Evolutionary conservation across 2,888 invertebrate genomes (phyloP).

Genomic region (Cerceris ruficornis): DNA sequence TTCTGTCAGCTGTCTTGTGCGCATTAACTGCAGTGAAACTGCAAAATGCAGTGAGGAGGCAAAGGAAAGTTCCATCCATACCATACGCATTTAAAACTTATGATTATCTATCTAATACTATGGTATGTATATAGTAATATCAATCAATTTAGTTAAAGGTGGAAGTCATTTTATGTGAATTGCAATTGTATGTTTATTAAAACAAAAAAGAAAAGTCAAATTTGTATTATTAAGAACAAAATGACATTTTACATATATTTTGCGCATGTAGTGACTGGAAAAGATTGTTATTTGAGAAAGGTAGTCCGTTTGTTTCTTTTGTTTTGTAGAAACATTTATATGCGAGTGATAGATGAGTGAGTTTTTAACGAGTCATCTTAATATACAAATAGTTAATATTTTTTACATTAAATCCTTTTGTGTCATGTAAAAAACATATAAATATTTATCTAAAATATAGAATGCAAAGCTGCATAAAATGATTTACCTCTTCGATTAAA

Average conservation of each 20-base stretch:
- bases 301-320: too few relatives aligned
- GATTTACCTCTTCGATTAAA: slow-evolving; percentile 55
- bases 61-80: slow-evolving; percentile 27
- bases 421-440: neutral
- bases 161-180: slow-evolving; percentile 55
- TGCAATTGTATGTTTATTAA: slow-evolving; percentile 41
- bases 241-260: too few relatives aligned
- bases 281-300: too few relatives aligned
- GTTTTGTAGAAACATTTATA: too few relatives aligned
- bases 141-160: slow-evolving; percentile 63
- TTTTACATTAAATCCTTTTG: neutral
- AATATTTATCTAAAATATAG: slow-evolving; percentile 32
- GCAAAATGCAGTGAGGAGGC: too few relatives aligned
- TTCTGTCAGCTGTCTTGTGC: slow-evolving; percentile 16
- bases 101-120: slow-evolving; percentile 72
- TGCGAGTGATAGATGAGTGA: too few relatives aligned
- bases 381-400: neutral
- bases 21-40: too few relatives aligned
- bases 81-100: slow-evolving; percentile 72
- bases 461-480: slow-evolving; percentile 56
- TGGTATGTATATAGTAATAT: slow-evolving; percentile 71
- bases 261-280: too few relatives aligned
- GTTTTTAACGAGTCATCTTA: too few relatives aligned
- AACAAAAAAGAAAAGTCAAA: neutral
- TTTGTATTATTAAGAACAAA: neutral